phyloP scores from a whole-genome alignment of 2,113 vertebrate species.

The Cephalophus harveyi region DNA sequence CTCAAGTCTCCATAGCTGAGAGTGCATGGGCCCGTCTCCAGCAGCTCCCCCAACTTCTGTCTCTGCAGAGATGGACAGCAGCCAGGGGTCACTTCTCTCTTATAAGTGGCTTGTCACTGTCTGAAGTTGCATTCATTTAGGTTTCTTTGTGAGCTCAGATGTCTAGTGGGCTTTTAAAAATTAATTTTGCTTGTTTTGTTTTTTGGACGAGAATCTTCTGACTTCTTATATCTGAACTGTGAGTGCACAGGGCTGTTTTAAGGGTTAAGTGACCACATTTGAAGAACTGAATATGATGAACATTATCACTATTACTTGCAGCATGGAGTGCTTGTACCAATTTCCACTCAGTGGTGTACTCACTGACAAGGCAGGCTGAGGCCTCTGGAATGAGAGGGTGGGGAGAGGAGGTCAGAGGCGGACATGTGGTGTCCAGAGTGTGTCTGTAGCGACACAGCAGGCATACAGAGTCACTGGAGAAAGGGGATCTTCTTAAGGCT shows the following conservation, averaged over 20 bases:
- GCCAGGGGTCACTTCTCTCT: background rate
- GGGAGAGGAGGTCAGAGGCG: background rate
- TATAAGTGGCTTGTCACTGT: background rate
- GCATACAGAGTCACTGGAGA: background rate
- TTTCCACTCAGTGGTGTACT: background rate
- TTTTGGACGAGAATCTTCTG: background rate
- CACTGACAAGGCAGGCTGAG: background rate
- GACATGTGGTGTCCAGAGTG: too few species aligned
- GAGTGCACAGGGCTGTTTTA: background rate
- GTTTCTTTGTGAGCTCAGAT: background rate
- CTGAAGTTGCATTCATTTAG: background rate
- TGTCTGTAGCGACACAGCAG: background rate
- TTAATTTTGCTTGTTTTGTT: background rate
- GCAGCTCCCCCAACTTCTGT: background rate
- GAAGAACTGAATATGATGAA: background rate
- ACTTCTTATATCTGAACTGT: background rate
- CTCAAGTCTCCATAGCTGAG: rapidly evolving
- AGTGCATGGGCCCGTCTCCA: background rate
- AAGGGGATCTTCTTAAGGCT: background rate
- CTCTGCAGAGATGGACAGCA: background rate
- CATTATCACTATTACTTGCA: background rate
- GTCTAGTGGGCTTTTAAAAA: background rate
- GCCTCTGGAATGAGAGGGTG: background rate
- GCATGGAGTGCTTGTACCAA: background rate
- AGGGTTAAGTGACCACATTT: background rate